A percentile compares a stretch with the other conserved stretches of the same genome.
These are phyloP conservation scores for Ivindomyrus marchei DNA, from an alignment of 2,113 vertebrate genomes.

Conservation along the genomic window DNA sequence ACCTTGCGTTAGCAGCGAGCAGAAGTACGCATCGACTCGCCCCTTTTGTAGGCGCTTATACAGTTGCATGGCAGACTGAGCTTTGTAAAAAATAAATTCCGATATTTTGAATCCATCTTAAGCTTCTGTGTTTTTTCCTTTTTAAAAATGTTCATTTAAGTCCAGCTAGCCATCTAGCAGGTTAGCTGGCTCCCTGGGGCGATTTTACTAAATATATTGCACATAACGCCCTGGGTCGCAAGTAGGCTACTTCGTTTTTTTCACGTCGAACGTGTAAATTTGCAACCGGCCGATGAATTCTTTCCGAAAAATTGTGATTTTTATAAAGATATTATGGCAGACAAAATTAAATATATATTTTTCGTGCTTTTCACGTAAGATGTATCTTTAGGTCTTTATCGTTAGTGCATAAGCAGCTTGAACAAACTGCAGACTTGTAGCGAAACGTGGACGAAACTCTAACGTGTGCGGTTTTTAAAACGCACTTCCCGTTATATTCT, in stretches of 20 bases:
- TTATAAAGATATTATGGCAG: not conserved
- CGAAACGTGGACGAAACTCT: not conserved
- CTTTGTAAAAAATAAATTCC: not conserved
- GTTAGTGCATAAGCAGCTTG: not conserved
- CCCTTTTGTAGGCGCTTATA: not conserved
- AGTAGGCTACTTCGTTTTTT: not conserved
- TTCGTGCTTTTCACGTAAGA: not conserved
- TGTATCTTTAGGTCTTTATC: not conserved
- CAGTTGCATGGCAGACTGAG: not conserved
- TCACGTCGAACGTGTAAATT: not conserved
- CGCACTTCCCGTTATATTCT: conserved; percentile 34
- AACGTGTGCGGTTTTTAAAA: not conserved
- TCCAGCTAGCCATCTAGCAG: not conserved
- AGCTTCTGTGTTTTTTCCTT: not conserved
- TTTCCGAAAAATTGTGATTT: not conserved
- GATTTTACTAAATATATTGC: not conserved
- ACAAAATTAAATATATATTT: not conserved
- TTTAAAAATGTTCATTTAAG: not conserved
- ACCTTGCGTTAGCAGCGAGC: not conserved
- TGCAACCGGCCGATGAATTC: not conserved
- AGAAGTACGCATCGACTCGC: not conserved
- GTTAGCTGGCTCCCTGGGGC: not conserved
- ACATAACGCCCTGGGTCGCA: not conserved
- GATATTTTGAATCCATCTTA: not conserved
- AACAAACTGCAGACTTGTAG: not conserved